Evolutionary conservation across 23 tunicate genomes (phyloP).

Genomic region (Pegea sp.): DNA sequence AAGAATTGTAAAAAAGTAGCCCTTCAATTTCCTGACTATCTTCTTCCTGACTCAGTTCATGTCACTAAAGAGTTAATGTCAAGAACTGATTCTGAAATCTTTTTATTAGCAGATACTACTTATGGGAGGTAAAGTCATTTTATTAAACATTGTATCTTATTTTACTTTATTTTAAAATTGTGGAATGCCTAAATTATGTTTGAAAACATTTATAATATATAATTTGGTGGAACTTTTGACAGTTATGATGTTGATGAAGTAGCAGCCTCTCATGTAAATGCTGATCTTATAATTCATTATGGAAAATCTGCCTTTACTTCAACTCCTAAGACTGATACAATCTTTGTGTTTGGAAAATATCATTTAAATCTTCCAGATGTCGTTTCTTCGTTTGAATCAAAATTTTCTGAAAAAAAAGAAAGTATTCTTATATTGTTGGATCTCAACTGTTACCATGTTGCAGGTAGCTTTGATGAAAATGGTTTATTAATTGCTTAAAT

Average conservation of each 20-base stretch:
- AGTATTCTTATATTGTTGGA: constrained; percentile 17
- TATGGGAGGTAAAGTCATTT: constrained; percentile 82
- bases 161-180: no score
- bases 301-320: constrained; percentile 47
- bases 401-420: constrained; percentile 7
- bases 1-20: constrained; percentile 23
- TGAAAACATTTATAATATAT: background rate
- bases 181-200: background rate
- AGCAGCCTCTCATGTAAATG: constrained; percentile 49
- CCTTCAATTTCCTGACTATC: constrained; percentile 68
- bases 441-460: background rate
- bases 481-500: background rate
- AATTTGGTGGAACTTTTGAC: constrained; percentile 2
- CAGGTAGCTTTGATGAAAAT: background rate
- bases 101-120: constrained; percentile 67
- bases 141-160: no score
- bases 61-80: constrained; percentile 23
- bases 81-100: constrained; percentile 27
- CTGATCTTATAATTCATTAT: constrained; percentile 73
- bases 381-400: constrained; percentile 1
- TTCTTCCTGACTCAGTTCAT: constrained; percentile 43
- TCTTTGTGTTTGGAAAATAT: constrained; percentile 48
- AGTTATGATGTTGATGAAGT: constrained; percentile 94
- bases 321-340: constrained; percentile 23
- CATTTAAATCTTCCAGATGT: constrained; percentile 5